A percentile compares a stretch with the other conserved stretches of the same genome.
Conservation (phyloP, 2,888 invertebrate genomes). For the Lasioglossum morio region DNA sequence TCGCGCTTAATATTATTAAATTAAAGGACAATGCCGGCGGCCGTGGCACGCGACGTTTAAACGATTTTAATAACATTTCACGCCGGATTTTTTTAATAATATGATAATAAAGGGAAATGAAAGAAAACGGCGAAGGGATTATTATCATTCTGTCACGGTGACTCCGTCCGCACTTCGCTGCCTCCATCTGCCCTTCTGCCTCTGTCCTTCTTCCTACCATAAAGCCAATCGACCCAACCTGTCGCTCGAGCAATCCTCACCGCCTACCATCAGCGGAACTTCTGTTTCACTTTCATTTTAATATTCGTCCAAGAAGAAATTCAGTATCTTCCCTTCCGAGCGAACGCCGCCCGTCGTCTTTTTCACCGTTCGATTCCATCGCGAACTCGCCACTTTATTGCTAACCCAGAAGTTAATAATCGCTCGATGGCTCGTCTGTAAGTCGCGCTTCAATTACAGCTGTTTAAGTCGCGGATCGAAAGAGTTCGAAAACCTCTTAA, state of each 20-base stretch:
- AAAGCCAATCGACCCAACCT: slow-evolving; percentile 55
- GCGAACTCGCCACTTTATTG: slow-evolving; percentile 35
- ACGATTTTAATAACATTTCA: slow-evolving; percentile 83
- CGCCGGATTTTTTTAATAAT: slow-evolving; percentile 83
- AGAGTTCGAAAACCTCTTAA: too few species aligned
- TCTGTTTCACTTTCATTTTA: slow-evolving; percentile 72
- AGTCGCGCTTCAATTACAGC: slow-evolving; percentile 38
- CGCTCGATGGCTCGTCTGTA: slow-evolving; percentile 17
- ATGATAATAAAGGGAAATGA: slow-evolving; percentile 84
- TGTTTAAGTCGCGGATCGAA: neutral
- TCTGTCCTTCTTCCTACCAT: slow-evolving; percentile 35
- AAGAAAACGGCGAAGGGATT: slow-evolving; percentile 82
- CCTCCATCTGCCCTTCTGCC: slow-evolving; percentile 57
- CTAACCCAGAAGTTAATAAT: slow-evolving; percentile 51
- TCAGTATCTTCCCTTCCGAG: slow-evolving; percentile 53
- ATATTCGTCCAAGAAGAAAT: slow-evolving; percentile 66
- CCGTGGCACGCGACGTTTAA: slow-evolving; percentile 80
- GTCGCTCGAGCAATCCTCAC: slow-evolving; percentile 61
- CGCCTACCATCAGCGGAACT: slow-evolving; percentile 55
- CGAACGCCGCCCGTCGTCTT: neutral
- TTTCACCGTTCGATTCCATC: slow-evolving; percentile 40
- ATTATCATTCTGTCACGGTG: slow-evolving; percentile 81
- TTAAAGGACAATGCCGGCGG: slow-evolving; percentile 78
- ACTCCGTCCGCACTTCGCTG: slow-evolving; percentile 65
- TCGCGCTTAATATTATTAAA: slow-evolving; percentile 83